Base-by-base conservation (phyloP, 1,140 invertebrate genomes). In the Euwallacea fornicatus region DNA sequence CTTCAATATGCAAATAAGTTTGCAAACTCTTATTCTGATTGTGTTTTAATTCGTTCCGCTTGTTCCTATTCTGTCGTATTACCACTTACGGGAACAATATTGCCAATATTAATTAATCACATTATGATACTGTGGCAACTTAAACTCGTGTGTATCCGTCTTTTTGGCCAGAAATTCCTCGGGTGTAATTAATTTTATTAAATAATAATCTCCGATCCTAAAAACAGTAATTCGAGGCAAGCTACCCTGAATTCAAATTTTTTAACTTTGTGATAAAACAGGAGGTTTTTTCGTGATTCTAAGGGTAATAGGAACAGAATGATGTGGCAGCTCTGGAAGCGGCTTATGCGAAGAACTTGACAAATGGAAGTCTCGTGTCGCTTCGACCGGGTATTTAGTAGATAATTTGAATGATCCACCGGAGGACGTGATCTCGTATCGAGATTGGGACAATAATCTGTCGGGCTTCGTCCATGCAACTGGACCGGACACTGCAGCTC, bases 361-460 rank as follows among this genome's bases (percentile, higher is more conserved):
- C 76, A 78, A 77, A 77, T 76, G 73, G 75, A 76, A 76, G 67
- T 73, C 71, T 74, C 73, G 74, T 75, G 73, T 78, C 71, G 69
- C 62, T 69, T 68, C 71, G 69, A 67, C 69, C 72, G 74, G 75
- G 71, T 76, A 76, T 77, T 77, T 74, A 75, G 73, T 77, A 68
- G 71, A 72, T 72, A 76, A 76, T 77, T 77, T 76, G 75, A 76
- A 77, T 73, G 75, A 77, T 76, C 74, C 73, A 69, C 59, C 69
- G 66, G 68, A 62, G 59, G 63, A 67, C 72, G 69, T 73, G 71
- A 75, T 70, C 69, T 60, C 70, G 65, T 75, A 61, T 73, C 54
- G 63, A 72, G 71, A 72, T 72, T 72, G 71, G 65, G 59, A 72
- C 71, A 68, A 72, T 72, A 72, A 72, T 72, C 71, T 72, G 71